Percentiles rank a stretch among this genome's conserved stretches.
Evolutionary conservation across 2,113 vertebrate genomes (phyloP).

Genomic region (Aythya baeri): DNA sequence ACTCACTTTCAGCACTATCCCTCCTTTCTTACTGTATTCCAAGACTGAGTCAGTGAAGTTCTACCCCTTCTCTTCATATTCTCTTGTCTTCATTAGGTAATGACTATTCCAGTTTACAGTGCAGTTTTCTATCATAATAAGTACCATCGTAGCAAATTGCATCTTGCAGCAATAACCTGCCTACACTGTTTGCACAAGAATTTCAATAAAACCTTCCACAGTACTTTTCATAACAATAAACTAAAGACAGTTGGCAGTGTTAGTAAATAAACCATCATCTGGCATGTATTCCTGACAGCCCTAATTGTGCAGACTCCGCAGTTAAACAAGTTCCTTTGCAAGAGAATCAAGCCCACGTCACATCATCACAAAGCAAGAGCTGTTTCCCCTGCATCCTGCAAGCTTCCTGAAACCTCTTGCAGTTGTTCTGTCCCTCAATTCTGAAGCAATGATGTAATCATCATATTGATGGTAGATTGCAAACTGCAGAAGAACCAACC

Average conservation of each 20-base stretch:
- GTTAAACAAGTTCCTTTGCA: neutral
- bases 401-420: neutral
- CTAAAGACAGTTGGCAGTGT: neutral
- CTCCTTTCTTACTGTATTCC: neutral
- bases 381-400: neutral
- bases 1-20: neutral
- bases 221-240: neutral
- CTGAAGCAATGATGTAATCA: neutral
- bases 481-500: neutral
- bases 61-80: neutral
- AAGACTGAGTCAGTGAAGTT: neutral
- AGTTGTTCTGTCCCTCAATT: neutral
- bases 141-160: neutral
- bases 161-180: neutral
- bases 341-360: neutral
- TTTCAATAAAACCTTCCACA: neutral
- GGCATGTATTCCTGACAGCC: neutral
- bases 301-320: neutral
- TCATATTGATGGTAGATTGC: neutral
- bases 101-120: neutral
- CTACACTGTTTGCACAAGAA: neutral
- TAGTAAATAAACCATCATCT: neutral
- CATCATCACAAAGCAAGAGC: neutral
- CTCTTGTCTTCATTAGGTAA: neutral
- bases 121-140: neutral